A percentile compares a stretch with the other conserved stretches of the same genome.
Conservation (phyloP, 2,797 vertebrate species). For the Gadopsis bispinosus region DNA sequence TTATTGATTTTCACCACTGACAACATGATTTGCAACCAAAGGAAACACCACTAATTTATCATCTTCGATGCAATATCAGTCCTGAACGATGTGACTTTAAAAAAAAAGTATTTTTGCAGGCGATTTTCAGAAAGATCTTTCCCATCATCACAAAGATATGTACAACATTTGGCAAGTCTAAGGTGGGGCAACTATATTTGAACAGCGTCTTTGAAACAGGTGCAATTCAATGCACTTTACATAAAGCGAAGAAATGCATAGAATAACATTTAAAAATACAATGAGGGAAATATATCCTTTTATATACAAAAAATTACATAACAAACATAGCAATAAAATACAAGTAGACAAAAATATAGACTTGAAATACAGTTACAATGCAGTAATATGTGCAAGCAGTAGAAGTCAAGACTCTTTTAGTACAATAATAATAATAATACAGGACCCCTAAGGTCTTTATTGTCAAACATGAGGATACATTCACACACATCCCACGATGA, state of each 20-base stretch:
- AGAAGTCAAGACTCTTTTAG: not conserved
- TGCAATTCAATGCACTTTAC: not conserved
- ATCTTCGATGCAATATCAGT: not conserved
- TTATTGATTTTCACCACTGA: conserved; percentile 30
- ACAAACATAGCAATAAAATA: not conserved
- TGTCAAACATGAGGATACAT: no score
- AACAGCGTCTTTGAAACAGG: not conserved
- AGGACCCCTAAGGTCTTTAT: no score
- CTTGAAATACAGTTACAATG: not conserved
- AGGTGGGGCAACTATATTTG: not conserved
- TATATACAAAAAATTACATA: not conserved
- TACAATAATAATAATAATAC: no score
- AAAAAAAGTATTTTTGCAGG: not conserved
- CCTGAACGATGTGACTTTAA: not conserved
- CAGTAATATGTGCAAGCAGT: not conserved
- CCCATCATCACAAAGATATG: not conserved
- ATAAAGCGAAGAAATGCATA: not conserved
- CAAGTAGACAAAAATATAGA: not conserved
- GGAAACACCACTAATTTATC: not conserved
- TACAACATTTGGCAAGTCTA: not conserved
- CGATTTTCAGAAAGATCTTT: not conserved
- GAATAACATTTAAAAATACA: not conserved
- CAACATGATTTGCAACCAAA: conserved; percentile 18
- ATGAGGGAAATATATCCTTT: not conserved
- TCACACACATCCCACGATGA: no score